These are phyloP conservation scores for Magallana nippona DNA, from an alignment of 2,888 invertebrate genomes.

Conservation along the genomic window DNA sequence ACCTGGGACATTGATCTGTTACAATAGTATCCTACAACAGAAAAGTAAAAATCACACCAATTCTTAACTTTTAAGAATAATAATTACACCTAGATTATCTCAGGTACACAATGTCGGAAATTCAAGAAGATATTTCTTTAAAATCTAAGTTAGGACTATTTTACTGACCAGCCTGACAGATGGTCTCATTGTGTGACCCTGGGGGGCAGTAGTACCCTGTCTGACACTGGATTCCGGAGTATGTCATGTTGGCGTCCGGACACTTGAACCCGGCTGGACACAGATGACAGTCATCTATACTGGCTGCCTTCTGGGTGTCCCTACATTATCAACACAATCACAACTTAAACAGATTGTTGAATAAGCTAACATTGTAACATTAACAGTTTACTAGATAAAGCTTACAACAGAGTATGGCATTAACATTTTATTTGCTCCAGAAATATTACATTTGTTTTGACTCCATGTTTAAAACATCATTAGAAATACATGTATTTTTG, in stretches of 20 bases:
- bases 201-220: constrained; percentile 74
- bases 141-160: too few relatives aligned
- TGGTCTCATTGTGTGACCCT: constrained; percentile 71
- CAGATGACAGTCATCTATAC: constrained; percentile 69
- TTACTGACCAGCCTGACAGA: constrained; percentile 72
- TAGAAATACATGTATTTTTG: too few relatives aligned
- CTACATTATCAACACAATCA: constrained; percentile 51
- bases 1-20: constrained; percentile 73
- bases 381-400: too few relatives aligned
- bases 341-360: background rate
- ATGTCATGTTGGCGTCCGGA: constrained; percentile 73
- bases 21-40: constrained; percentile 76
- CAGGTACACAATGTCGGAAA: too few relatives aligned
- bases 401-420: too few relatives aligned
- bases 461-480: too few relatives aligned
- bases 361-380: too few relatives aligned
- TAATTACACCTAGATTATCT: too few relatives aligned
- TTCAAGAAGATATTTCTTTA: too few relatives aligned
- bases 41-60: background rate
- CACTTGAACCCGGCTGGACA: constrained; percentile 77
- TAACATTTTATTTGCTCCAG: too few relatives aligned
- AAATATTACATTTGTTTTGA: too few relatives aligned
- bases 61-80: background rate
- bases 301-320: constrained; percentile 66
- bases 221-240: constrained; percentile 73